Conservation (phyloP, 2,113 vertebrate species). For the Triplophysa dalaica region DNA sequence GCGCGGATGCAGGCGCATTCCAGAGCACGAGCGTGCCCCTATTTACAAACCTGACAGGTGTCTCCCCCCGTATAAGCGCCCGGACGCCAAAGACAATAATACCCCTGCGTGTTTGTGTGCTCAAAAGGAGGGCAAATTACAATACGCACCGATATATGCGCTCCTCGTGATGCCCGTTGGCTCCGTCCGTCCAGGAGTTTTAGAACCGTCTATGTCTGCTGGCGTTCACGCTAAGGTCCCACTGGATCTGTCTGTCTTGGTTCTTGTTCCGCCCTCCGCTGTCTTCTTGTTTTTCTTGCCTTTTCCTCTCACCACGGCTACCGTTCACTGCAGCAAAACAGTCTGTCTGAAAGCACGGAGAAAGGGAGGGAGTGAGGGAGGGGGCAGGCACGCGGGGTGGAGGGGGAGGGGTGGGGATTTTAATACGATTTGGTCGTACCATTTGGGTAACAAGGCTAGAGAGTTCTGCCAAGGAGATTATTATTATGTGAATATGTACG, state of each 20-base stretch:
- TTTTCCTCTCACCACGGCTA: slow-evolving; percentile 63
- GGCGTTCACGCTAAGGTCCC: slow-evolving; percentile 55
- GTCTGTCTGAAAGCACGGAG: slow-evolving; percentile 70
- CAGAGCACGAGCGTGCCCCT: slow-evolving; percentile 47
- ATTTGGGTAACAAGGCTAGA: slow-evolving; percentile 71
- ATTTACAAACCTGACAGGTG: slow-evolving; percentile 47
- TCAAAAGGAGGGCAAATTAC: slow-evolving; percentile 38
- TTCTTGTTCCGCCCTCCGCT: slow-evolving; percentile 55
- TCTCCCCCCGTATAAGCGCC: slow-evolving; percentile 33
- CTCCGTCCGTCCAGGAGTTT: slow-evolving; percentile 43
- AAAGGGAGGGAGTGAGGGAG: slow-evolving; percentile 47
- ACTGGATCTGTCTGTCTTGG: slow-evolving; percentile 58
- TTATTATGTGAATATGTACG: not conserved
- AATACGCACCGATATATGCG: slow-evolving; percentile 69
- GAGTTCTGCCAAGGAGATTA: slow-evolving; percentile 57
- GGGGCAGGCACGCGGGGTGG: slow-evolving; percentile 44
- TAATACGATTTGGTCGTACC: slow-evolving; percentile 80
- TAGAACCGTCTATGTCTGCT: slow-evolving; percentile 47
- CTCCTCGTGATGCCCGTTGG: slow-evolving; percentile 60
- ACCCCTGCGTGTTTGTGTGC: slow-evolving; percentile 45
- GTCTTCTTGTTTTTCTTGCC: slow-evolving; percentile 63
- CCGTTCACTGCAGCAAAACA: slow-evolving; percentile 82
- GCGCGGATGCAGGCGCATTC: slow-evolving; percentile 53
- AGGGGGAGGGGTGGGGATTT: slow-evolving; percentile 65
- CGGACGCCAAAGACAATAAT: slow-evolving; percentile 51